Evolutionary conservation across 2,888 invertebrate genomes (phyloP), one percentile per base, ranked within the genome.

Genomic region (Caradrina clavipalpis): DNA sequence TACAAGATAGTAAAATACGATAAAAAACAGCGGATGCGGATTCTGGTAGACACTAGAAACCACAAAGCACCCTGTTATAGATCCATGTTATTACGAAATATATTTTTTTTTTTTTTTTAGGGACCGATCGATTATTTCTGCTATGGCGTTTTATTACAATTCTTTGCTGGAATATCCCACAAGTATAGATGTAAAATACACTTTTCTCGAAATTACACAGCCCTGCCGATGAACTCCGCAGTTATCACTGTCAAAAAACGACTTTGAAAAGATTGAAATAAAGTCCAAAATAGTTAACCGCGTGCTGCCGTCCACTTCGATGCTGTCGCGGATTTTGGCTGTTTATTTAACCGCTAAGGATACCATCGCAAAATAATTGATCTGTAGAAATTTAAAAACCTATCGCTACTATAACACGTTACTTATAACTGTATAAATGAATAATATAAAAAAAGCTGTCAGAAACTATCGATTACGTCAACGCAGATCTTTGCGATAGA

Each of bases 21-120:
- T 54, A 31, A 8, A 55, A 55, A 68, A 5, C 39, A 55, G 55
- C n/a, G 54, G 26, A 31, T 26, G 39, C 68, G 49, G 50, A 31
- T 50, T 49, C 17, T 10, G 49, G n/a, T 31, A 22, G n/a, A 31
- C 4, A 61, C 55, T 15, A 69, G 26, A 61, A 21, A 56, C 64
- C 53, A 45, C 56, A 53, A 49, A 15, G 56, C 58, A 73, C 69
- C 65, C 69, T 70, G 55, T 62, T 39, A 51, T 11, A 47, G 62
- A 49, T 74, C 45, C 26, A n/a, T 63, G 22, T 47, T 22, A 54
- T 31, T 35, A 10, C 7, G 11, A 1, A 15, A 1, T 4, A 11
- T n/a, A n/a, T n/a, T 57, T 56, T 31, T n/a, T 19, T 1, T 6
- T 15, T 62, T 47, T 47, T 54, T 35, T 45, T 2, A 53, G n/a